Conservation (phyloP, 1,140 invertebrate genomes). For the Leptoteleia sp. region DNA sequence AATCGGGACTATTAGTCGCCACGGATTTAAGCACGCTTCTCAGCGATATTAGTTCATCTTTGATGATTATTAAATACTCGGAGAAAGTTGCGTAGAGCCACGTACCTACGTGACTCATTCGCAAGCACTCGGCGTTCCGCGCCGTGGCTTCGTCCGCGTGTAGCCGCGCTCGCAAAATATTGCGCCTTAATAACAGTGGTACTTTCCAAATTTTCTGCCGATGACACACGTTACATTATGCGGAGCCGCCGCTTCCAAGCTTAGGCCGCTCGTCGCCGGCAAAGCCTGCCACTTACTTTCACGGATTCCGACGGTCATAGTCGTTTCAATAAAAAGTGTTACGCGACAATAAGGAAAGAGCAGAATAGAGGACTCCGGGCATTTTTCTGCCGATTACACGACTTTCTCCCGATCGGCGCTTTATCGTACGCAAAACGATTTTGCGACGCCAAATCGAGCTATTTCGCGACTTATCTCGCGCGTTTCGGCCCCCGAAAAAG, state of each 20-base stretch:
- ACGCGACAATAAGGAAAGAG: constrained; percentile 37
- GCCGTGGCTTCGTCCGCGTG: constrained; percentile 5
- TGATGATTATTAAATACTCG: constrained; percentile 40
- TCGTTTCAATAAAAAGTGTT: constrained; percentile 44
- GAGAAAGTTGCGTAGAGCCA: constrained; percentile 49
- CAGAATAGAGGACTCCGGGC: constrained; percentile 10
- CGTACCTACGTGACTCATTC: constrained; percentile 41
- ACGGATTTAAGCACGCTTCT: constrained; percentile 27
- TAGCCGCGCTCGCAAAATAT: too few species aligned
- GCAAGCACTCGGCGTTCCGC: constrained; percentile 12
- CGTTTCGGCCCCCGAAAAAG: too few species aligned
- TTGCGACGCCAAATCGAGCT: constrained; percentile 21
- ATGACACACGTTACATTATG: constrained; percentile 18
- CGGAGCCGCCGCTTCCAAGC: constrained; percentile 1
- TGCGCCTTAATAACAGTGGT: neutral
- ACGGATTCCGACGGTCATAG: constrained; percentile 9
- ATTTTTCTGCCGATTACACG: constrained; percentile 29
- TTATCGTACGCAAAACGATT: constrained; percentile 14
- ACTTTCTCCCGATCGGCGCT: constrained; percentile 16
- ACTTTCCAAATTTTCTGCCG: constrained; percentile 36
- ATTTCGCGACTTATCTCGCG: neutral
- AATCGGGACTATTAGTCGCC: constrained; percentile 4
- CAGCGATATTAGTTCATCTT: constrained; percentile 49
- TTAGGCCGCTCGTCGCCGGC: constrained; percentile 15
- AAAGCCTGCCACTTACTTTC: constrained; percentile 31